Evolutionary conservation across 2,888 invertebrate species (phyloP), one percentile per base, ranked within the genome.

Genomic region (Heliothis peltigera): DNA sequence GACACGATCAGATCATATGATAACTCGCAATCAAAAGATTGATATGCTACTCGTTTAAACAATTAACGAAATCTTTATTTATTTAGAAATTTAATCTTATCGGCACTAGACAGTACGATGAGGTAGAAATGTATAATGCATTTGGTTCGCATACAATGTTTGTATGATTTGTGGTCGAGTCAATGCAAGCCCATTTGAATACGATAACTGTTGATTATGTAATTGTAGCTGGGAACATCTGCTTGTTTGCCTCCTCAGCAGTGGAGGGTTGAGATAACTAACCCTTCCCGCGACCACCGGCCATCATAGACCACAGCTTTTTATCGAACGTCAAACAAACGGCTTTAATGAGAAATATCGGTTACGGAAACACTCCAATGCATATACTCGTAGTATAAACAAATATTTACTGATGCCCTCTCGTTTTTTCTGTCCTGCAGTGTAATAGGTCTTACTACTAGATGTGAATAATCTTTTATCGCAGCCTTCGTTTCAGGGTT

Each of bases 341-440:
- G 83, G 82, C 80, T 85, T 89, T 92, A 94, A 95, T 92, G 93
- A 94, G 93, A 92, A 93, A 93, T 94, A 94, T 94, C 92, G 87
- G 92, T 94, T 92, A 92, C 94, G 91, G 92, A 93, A 93, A 93
- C 89, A 91, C 92, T 92, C 87, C 80, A 87, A 82, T 81, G 84
- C 84, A 88, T 91, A 91, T 91, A 57, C 61, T 67, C 67, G 53
- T 72, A 91, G 86, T 83, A 91, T 89, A 88, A 84, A 90, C 87
- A 88, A 94, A 94, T 92, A 92, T 94, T 92, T 91, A 83, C 80
- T 70, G 69, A 68, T 67, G 70, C 79, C 84, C 83, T 85, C 83
- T 79, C 79, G 67, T 84, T 87, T 84, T 87, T 82, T 75, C 44
- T 70, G 49, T 44, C 54, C 46, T 43, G 39, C 57, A 65, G 67